These are phyloP conservation scores for Myrmophylax atrothorax DNA, from an alignment of 2,113 vertebrate species.

Conservation along the genomic window DNA sequence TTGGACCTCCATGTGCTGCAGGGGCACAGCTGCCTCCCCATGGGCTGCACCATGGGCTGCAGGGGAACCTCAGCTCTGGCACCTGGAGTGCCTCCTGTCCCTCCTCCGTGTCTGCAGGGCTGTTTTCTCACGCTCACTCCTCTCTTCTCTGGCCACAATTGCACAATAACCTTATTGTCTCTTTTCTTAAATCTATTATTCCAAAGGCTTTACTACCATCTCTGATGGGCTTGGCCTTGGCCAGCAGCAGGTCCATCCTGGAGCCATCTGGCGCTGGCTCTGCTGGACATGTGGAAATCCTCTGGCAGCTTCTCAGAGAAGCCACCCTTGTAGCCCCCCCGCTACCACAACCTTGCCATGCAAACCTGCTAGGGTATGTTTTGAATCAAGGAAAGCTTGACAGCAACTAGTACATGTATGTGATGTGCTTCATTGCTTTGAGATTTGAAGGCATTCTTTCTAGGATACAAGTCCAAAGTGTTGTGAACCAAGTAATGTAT, in stretches of 20 bases:
- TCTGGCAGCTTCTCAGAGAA: background rate
- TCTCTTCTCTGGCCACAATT: background rate
- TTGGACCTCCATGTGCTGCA: background rate
- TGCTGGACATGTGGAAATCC: background rate
- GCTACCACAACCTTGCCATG: background rate
- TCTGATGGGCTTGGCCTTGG: background rate
- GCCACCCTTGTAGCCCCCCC: background rate
- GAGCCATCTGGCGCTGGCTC: background rate
- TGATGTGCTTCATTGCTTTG: background rate
- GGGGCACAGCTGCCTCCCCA: background rate
- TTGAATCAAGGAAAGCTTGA: background rate
- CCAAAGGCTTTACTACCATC: background rate
- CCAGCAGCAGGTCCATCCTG: background rate
- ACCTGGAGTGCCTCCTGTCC: background rate
- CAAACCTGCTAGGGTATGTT: background rate
- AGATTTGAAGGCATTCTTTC: background rate
- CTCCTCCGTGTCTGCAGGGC: background rate
- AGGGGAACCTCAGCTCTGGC: background rate
- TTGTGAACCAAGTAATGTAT: background rate
- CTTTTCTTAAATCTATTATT: background rate
- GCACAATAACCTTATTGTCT: background rate
- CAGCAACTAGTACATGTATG: background rate
- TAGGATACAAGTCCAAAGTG: background rate
- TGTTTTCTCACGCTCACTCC: background rate
- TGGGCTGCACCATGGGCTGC: background rate